Evolutionary conservation across 2,888 invertebrate species (phyloP).

Genomic region (Terebella lapidaria): DNA sequence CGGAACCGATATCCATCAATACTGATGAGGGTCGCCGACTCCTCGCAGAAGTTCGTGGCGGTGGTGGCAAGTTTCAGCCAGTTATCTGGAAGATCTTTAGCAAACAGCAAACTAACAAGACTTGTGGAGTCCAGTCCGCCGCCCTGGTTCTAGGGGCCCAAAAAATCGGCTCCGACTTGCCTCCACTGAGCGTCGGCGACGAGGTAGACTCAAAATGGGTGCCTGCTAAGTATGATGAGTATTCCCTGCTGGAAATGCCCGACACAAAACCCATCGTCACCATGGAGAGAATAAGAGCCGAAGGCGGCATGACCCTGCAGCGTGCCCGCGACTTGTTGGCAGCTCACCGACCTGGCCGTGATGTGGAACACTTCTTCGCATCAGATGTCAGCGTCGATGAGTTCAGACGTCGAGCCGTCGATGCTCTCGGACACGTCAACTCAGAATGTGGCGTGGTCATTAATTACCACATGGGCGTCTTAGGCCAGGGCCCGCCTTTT

Average conservation of each 20-base stretch:
- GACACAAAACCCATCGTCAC: conserved; percentile 3
- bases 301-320: conserved; percentile 11
- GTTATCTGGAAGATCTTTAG: conserved; percentile 9
- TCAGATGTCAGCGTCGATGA: conserved; percentile 4
- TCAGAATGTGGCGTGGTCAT: conserved; percentile 10
- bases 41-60: not conserved
- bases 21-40: conserved; percentile 8
- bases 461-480: conserved; percentile 18
- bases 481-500: conserved; percentile 12
- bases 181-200: not conserved
- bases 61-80: conserved; percentile 7
- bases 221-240: conserved; percentile 7
- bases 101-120: conserved; percentile 12
- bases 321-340: conserved; percentile 6
- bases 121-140: conserved; percentile 14
- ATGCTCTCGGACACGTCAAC: not conserved
- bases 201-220: not conserved
- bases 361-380: not conserved
- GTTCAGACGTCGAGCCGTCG: conserved; percentile 9
- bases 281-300: not conserved
- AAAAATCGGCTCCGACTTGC: not conserved
- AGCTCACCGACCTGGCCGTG: conserved; percentile 4
- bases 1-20: too few species aligned
- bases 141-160: conserved; percentile 14
- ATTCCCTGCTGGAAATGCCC: conserved; percentile 8